Conservation (phyloP, 2,113 vertebrate genomes). For the Leptosomus discolor region DNA sequence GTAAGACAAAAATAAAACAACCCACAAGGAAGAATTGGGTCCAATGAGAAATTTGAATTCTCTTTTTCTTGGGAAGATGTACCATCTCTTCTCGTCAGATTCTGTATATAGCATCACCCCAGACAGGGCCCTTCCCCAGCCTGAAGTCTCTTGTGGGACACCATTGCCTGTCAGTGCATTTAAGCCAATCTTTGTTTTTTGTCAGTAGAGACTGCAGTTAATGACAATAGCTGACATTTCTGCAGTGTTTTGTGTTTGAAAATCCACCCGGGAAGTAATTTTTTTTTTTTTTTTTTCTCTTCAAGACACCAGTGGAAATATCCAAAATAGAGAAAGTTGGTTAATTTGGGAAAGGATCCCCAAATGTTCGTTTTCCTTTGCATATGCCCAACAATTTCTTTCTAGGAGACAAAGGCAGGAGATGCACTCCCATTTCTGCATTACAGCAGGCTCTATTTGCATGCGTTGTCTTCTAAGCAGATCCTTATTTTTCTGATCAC, state of each 20-base stretch:
- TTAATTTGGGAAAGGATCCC: background rate
- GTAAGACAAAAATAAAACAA: background rate
- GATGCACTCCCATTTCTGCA: background rate
- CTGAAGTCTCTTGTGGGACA: background rate
- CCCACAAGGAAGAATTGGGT: background rate
- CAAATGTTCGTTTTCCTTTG: background rate
- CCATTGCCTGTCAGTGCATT: background rate
- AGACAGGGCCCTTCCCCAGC: background rate
- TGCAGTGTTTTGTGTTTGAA: background rate
- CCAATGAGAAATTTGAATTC: background rate
- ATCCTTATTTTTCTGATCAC: background rate
- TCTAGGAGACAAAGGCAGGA: background rate
- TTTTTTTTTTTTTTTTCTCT: background rate
- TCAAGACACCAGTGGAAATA: background rate
- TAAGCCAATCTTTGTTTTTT: background rate
- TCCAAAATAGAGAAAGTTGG: background rate
- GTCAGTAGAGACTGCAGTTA: background rate
- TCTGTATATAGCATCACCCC: background rate
- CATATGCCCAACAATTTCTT: background rate
- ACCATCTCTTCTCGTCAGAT: background rate
- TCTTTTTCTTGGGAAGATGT: background rate
- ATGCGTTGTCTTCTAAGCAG: background rate
- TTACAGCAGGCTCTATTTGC: background rate
- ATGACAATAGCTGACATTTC: background rate
- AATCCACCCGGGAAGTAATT: background rate